Evolutionary conservation across 2,113 vertebrate species (phyloP), one percentile per base, ranked within the genome.

Genomic region (Corythoichthys haematopterus): DNA sequence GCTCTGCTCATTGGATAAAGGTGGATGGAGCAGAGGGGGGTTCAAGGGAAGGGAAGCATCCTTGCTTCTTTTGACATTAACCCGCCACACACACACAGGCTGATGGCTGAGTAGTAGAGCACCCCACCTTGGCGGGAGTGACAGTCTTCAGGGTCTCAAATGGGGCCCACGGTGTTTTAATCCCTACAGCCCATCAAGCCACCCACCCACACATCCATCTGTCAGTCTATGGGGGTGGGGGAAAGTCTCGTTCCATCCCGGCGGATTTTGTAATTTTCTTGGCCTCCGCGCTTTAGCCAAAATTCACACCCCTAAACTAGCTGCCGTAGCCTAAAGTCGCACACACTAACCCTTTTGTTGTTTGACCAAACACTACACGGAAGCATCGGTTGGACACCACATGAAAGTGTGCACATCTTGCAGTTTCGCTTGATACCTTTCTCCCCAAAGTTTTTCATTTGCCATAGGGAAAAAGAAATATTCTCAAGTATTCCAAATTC

Each of bases 241-340:
- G 61, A 35, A 69, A 35, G 61, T 85, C 87, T 77, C 86, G 89
- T 91, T 92, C 89, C 90, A 87, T 89, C 81, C 84, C 83, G 76
- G 78, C 82, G 69, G 84, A 90, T 90, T 90, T 91, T 90, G 85
- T 90, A 87, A 91, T 92, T 91, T 91, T 86, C 87, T 90, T 85
- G 86, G 85, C 88, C 78, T 91, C 81, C 73, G 80, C 81, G 82
- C 88, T 87, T 90, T 87, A 85, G 90, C 89, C 84, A 83, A 88
- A 90, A 90, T 85, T 88, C 88, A 88, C 86, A 84, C 90, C 87
- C 87, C 84, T 82, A 88, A 85, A 80, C 84, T 84, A 85, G 75
- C 80, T 70, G 82, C 82, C 81, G 73, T 81, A 78, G 80, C 82
- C 69, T 67, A 78, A 64, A 35, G 59, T 62, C 43, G n/a, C 40